phyloP scores from a whole-genome alignment of 2,797 vertebrate species.

The Muscicapa striata region DNA sequence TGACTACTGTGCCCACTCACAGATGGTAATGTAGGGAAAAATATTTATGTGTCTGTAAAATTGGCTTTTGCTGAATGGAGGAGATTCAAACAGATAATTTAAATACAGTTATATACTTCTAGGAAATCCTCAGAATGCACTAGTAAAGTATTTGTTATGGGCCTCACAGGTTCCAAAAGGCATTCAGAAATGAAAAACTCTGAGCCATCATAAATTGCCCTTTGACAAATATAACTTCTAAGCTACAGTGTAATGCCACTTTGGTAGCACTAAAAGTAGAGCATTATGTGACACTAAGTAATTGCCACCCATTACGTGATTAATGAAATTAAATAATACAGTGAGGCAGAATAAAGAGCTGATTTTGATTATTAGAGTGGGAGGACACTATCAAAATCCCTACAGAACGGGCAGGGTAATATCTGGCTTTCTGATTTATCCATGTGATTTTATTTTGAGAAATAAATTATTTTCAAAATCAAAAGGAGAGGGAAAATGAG shows the following conservation, averaged over 20 bases:
- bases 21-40: not conserved
- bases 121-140: not conserved
- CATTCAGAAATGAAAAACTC: slow-evolving; percentile 1
- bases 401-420: not conserved
- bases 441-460: not conserved
- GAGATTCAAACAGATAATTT: not conserved
- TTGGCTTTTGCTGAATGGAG: not conserved
- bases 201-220: not conserved
- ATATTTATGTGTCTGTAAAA: not conserved
- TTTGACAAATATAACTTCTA: not conserved
- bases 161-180: not conserved
- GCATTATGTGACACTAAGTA: not conserved
- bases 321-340: slow-evolving; percentile 12
- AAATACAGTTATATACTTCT: not conserved
- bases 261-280: not conserved
- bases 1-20: not conserved
- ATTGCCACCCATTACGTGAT: not conserved
- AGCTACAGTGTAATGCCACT: not conserved
- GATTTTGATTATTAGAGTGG: not conserved
- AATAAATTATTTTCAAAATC: not conserved
- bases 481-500: not conserved
- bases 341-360: not conserved
- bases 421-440: not conserved
- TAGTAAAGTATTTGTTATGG: not conserved
- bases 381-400: not conserved